Base-by-base conservation (phyloP, 2,113 vertebrate genomes). In the Sinocyclocheilus anophthalmus region DNA sequence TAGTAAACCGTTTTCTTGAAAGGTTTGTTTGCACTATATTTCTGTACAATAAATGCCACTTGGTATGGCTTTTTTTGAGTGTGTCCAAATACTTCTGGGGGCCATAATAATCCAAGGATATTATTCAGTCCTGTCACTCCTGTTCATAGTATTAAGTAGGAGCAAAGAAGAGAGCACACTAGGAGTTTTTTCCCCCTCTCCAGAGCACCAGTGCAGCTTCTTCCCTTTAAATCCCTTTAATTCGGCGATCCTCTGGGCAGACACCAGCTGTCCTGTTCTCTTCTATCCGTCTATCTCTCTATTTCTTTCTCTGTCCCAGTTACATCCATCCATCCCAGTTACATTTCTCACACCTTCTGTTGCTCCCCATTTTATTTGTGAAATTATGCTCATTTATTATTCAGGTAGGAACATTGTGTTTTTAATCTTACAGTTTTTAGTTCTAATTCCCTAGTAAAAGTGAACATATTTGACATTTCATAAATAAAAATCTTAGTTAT, bases 201-300 rank as follows among this genome's bases (percentile, higher is more conserved):
- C 45, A 39, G 26, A 37, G 67, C 63, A 78, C 37, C 69, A 76
- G 70, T 82, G 87, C 69, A 85, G 59, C 76, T 81, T 76, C 24
- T 67, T 79, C 82, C 87, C 81, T 89, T 81, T 92, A 81, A 85
- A 90, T 89, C 81, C 82, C 87, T 76, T 22, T 93, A 93, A 92
- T 92, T 83, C 61, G 84, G 76, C 89, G 90, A 93, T 93, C 93
- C 92, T 91, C 89, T 88, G 92, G 88, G 92, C 93, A 94, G 94
- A 95, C 93, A 90, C 92, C 94, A 94, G 92, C 93, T 95, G 94
- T 91, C 89, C 89, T 87, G 75, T 22, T 84, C 88, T 55, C 57
- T 81, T 42, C 80, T 84, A 81, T 80, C 90, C 85, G 33, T 90
- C 91, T 91, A 89, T 87, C 5, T n/a, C 76, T 84, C 80, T 57